Conservation (phyloP, 2,113 vertebrate species). For the Poeciliopsis occidentalis region DNA sequence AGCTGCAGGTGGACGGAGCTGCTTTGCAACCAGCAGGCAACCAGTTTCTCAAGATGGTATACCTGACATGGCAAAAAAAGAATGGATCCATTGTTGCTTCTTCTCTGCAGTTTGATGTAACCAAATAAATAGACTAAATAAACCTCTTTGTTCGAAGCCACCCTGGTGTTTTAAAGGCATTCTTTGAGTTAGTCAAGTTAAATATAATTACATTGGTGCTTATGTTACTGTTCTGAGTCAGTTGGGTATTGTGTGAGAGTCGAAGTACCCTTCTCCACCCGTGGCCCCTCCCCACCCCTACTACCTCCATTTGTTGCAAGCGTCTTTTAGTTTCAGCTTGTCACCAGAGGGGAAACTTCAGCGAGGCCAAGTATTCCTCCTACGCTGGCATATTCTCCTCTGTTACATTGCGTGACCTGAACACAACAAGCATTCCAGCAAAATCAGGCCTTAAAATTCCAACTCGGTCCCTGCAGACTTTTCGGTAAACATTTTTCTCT, state of each 20-base stretch:
- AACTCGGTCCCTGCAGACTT: constrained; percentile 60
- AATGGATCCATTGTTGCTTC: not conserved
- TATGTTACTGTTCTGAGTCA: constrained; percentile 45
- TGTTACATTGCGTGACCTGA: constrained; percentile 68
- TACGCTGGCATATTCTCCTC: constrained; percentile 45
- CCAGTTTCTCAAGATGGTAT: no score
- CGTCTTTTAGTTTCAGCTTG: constrained; percentile 30
- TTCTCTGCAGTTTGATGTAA: constrained; percentile 9
- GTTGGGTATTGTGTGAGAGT: constrained; percentile 19
- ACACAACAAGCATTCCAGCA: constrained; percentile 63
- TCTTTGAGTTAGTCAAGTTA: constrained; percentile 23
- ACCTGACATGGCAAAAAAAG: not conserved
- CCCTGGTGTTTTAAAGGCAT: constrained; percentile 31
- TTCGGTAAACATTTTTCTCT: constrained; percentile 66
- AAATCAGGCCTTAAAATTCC: constrained; percentile 68
- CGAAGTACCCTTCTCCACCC: not conserved
- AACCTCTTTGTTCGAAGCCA: constrained; percentile 41
- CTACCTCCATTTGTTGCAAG: constrained; percentile 9
- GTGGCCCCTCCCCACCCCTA: not conserved
- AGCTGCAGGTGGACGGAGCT: no score
- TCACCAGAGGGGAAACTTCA: constrained; percentile 41
- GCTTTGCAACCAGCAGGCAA: no score
- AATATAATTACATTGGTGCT: constrained; percentile 36
- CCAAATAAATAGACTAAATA: constrained; percentile 39
- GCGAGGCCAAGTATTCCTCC: constrained; percentile 56